Percentiles rank a stretch among this genome's conserved stretches.
Conservation (phyloP, 2,888 invertebrate genomes). For the Phytoseiulus persimilis region DNA sequence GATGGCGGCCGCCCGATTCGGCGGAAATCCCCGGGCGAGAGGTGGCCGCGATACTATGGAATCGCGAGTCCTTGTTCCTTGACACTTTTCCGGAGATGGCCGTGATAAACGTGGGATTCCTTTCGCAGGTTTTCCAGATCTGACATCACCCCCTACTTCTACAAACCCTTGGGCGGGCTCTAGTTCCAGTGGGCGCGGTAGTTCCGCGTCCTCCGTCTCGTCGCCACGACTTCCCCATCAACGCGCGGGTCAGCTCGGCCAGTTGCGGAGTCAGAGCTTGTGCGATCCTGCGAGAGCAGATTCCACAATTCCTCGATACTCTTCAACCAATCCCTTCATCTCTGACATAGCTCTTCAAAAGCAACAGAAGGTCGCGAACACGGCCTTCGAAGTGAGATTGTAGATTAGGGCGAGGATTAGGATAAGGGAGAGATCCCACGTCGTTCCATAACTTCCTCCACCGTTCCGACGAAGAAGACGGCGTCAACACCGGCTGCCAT, state of each 20-base stretch:
- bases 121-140: background rate
- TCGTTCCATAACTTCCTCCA: background rate
- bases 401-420: constrained; percentile 17
- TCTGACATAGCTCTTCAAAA: constrained; percentile 18
- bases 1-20: background rate
- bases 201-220: background rate
- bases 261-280: constrained; percentile 30
- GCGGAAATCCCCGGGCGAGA: background rate
- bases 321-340: constrained; percentile 28
- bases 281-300: constrained; percentile 13
- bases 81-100: too few relatives aligned
- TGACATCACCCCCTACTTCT: background rate
- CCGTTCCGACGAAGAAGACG: background rate
- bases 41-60: too few relatives aligned
- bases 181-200: background rate
- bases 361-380: background rate
- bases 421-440: too few relatives aligned
- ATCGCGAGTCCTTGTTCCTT: too few relatives aligned
- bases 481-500: background rate
- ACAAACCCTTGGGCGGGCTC: background rate
- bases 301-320: constrained; percentile 9
- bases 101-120: too few relatives aligned
- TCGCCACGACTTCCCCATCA: constrained; percentile 25
- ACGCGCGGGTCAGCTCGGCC: constrained; percentile 27
- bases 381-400: constrained; percentile 37